Conservation (phyloP, 2,797 vertebrate genomes). For the Centroberyx gerrardi region DNA sequence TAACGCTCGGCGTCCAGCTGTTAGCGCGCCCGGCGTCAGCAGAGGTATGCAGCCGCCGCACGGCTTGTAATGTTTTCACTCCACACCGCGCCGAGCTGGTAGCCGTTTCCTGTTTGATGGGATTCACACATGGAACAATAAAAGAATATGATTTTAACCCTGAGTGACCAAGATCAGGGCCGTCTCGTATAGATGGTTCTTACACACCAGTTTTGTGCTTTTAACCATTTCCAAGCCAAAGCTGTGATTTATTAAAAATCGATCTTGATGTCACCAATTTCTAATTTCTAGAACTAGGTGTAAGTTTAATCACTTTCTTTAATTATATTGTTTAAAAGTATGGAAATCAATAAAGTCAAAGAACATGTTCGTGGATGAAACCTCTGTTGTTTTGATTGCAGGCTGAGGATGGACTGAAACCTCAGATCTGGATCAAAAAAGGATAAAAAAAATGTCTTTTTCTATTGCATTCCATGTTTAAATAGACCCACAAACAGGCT, state of each 20-base stretch:
- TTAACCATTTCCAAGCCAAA: neutral
- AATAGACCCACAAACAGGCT: no score
- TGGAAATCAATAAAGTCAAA: no score
- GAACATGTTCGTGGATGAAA: no score
- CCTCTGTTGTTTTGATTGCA: neutral
- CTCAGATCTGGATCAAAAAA: no score
- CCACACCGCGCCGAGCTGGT: slow-evolving; percentile 44
- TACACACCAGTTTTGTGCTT: neutral
- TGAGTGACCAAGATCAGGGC: slow-evolving; percentile 6
- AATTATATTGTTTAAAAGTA: no score
- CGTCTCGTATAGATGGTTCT: neutral
- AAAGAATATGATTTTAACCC: slow-evolving; percentile 16
- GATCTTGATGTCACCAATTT: neutral
- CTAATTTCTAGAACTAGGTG: no score
- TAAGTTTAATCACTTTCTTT: no score
- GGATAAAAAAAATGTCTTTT: no score
- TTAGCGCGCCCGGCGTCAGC: slow-evolving; percentile 49
- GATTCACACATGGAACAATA: slow-evolving; percentile 51
- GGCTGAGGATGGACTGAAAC: neutral
- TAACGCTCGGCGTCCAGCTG: slow-evolving; percentile 51
- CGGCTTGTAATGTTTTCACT: slow-evolving; percentile 74
- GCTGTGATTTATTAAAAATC: neutral
- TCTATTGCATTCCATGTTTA: no score
- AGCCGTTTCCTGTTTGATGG: slow-evolving; percentile 58
- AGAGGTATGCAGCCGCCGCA: slow-evolving; percentile 45